These are phyloP conservation scores for Nesometra sesokonis DNA, from an alignment of 35 echinoderm and acorn worm genomes.

Conservation along the genomic window DNA sequence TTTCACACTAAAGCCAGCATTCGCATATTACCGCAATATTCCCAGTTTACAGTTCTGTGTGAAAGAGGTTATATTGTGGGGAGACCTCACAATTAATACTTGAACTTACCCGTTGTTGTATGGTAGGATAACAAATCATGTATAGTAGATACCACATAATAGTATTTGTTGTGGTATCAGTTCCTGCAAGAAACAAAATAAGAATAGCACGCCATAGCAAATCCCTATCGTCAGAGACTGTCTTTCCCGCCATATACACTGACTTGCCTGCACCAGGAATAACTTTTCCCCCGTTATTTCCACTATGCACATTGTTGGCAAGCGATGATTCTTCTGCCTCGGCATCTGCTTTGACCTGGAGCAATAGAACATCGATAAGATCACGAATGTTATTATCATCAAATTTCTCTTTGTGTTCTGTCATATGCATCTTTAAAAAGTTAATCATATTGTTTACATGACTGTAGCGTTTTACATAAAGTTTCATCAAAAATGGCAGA, in stretches of 20 bases:
- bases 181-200: conserved; percentile 18
- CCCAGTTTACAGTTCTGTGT: too few relatives aligned
- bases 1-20: too few relatives aligned
- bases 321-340: too few relatives aligned
- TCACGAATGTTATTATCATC: conserved; percentile 26
- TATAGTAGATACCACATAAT: conserved; percentile 27
- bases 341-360: neutral
- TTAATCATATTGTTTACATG: neutral
- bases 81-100: too few relatives aligned
- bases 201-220: neutral
- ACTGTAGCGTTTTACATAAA: neutral
- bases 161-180: conserved; percentile 33
- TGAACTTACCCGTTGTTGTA: conserved; percentile 15
- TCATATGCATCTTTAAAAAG: conserved; percentile 10
- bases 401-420: conserved; percentile 18
- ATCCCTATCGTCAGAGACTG: neutral
- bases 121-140: conserved; percentile 18
- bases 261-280: neutral
- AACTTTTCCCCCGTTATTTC: too few relatives aligned
- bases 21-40: too few relatives aligned
- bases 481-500: neutral
- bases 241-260: neutral
- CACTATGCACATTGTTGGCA: too few relatives aligned
- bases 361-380: conserved; percentile 34
- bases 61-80: too few relatives aligned